These are phyloP conservation scores for Astreopora myriophthalma DNA, from an alignment of 64 coral and sea anemone species.

Conservation along the genomic window DNA sequence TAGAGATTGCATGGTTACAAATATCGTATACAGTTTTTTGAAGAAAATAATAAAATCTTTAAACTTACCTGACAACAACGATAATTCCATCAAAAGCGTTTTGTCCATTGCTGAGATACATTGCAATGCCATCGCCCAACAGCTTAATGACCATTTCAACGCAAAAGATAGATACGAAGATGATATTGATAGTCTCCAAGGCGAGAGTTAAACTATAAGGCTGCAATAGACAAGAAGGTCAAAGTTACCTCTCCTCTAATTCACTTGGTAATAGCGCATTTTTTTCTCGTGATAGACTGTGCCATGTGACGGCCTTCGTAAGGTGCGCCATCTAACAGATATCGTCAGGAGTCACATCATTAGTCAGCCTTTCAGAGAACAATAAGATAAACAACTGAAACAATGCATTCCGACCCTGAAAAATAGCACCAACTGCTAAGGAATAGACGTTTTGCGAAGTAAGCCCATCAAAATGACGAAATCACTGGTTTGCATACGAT, in stretches of 20 bases:
- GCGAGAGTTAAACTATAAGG: constrained; percentile 59
- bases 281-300: no score
- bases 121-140: constrained; percentile 61
- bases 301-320: neutral
- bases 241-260: neutral
- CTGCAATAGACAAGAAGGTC: neutral
- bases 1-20: no score
- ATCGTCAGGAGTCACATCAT: no score
- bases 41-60: neutral
- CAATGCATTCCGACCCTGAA: no score
- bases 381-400: no score
- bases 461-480: no score
- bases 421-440: no score
- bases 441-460: no score
- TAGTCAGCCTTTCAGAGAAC: no score
- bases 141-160: constrained; percentile 89
- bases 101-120: constrained; percentile 79
- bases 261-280: no score
- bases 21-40: neutral
- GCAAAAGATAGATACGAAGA: constrained; percentile 83
- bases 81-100: constrained; percentile 96
- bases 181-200: constrained; percentile 76
- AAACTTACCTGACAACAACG: constrained; percentile 84
- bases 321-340: no score
- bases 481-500: no score